Evolutionary conservation across 2,888 invertebrate species (phyloP), one percentile per base, ranked within the genome.

Genomic region (Acronicta psi): DNA sequence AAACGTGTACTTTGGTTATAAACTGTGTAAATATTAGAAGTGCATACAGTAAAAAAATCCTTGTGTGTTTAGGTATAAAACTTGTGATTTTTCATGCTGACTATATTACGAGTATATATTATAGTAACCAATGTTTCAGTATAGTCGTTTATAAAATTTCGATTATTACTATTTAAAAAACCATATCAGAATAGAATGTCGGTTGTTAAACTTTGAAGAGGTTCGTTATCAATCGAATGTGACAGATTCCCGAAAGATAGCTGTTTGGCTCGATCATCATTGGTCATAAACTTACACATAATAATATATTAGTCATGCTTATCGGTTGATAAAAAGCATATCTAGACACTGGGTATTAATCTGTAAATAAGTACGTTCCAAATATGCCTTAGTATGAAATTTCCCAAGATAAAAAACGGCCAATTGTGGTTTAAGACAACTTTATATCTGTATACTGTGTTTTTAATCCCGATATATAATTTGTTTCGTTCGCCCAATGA

Each of bases 1-100:
- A 70, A 66, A 66, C 51, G 55, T 65, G 55, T 58, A 71, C 50
- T 62, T 63, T 49, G 45, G 40, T 60, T 60, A 60, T 60, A 57
- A 55, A 57, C 41, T 67, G 40, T 47, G 34, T 42, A 45, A 59
- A 65, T 52, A 59, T 34, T 38, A 34, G 14, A 40, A 38, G 43
- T 40, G 38, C 8, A 40, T 6, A 40, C 16, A 25, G 16, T 51
- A 60, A 16, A 31, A 16, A 53, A 44, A 59, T 58, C 65, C 61
- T 61, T 49, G 38, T 47, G 17, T n/a, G 31, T n/a, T n/a, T n/a
- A 31, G 40, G 11, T 42, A 46, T 34, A 20, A 29, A 37, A 36
- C 43, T 46, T 50, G 16, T 31, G 16, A 45, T 37, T 51, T 69
- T 49, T 40, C 18, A 46, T 34, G 23, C 25, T 25, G 25, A 9